Evolutionary conservation across 1,140 invertebrate genomes (phyloP).

Genomic region (Drosophila neocordata): DNA sequence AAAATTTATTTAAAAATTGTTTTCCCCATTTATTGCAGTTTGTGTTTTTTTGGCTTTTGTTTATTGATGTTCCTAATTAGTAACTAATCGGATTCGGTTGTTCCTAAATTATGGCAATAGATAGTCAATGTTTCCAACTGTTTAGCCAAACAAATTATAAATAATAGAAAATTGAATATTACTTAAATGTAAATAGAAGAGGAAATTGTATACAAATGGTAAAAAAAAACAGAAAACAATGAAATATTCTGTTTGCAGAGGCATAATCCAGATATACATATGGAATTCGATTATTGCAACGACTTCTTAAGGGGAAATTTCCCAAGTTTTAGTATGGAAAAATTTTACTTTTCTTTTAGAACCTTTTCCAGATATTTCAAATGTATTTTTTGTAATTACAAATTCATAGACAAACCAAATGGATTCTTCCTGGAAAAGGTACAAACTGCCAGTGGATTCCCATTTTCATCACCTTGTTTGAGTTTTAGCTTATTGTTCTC

Average conservation of each 20-base stretch:
- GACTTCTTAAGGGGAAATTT: background rate
- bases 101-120: background rate
- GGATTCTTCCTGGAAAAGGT: constrained; percentile 30
- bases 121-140: background rate
- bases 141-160: background rate
- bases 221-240: background rate
- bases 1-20: constrained; percentile 36
- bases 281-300: too few relatives aligned
- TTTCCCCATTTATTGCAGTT: constrained; percentile 13
- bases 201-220: background rate
- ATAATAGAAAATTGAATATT: background rate
- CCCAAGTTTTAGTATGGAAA: background rate
- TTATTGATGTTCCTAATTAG: constrained; percentile 35
- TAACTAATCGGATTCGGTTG: constrained; percentile 27
- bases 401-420: constrained; percentile 54
- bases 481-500: constrained; percentile 13
- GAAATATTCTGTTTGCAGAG: background rate
- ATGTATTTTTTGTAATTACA: constrained; percentile 33
- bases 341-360: constrained; percentile 15
- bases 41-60: constrained; percentile 26
- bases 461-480: constrained; percentile 13
- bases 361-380: constrained; percentile 33
- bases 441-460: background rate
- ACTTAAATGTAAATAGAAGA: background rate
- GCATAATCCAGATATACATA: background rate